These are phyloP conservation scores for Drosophila punjabiensis DNA, from an alignment of 1,140 invertebrate species.

Conservation along the genomic window DNA sequence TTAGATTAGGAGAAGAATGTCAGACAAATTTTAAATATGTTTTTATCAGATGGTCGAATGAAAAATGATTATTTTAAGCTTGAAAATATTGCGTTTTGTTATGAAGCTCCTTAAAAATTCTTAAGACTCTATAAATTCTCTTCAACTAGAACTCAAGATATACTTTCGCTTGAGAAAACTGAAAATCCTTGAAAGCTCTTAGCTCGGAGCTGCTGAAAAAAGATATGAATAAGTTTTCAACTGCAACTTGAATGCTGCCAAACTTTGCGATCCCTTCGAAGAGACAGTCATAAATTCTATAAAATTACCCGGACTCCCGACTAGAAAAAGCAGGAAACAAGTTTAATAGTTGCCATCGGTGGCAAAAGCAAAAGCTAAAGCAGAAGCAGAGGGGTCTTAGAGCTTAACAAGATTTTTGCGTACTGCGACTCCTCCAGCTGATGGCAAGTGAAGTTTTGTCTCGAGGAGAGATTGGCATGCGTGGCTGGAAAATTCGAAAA, in stretches of 20 bases:
- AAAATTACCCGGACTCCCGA: slow-evolving; percentile 53
- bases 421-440: slow-evolving; percentile 31
- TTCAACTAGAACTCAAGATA: slow-evolving; percentile 1
- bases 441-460: slow-evolving; percentile 58
- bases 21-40: slow-evolving; percentile 13
- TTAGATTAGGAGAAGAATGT: slow-evolving; percentile 14
- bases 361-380: slow-evolving; percentile 1
- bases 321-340: slow-evolving; percentile 70
- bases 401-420: slow-evolving; percentile 66
- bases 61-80: background rate
- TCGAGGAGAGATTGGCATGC: slow-evolving; percentile 54
- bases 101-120: background rate
- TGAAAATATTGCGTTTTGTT: background rate
- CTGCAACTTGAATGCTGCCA: slow-evolving; percentile 36
- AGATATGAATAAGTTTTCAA: slow-evolving; percentile 45
- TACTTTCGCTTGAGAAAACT: slow-evolving; percentile 26
- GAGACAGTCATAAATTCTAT: slow-evolving; percentile 78
- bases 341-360: slow-evolving; percentile 73
- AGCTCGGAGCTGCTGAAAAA: slow-evolving; percentile 28
- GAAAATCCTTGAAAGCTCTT: slow-evolving; percentile 26
- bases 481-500: slow-evolving; percentile 62
- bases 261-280: slow-evolving; percentile 72
- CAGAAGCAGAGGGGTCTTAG: slow-evolving; percentile 23
- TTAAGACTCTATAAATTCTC: background rate
- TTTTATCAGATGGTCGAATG: slow-evolving; percentile 11